Evolutionary conservation across 1,140 invertebrate genomes (phyloP), one percentile per base, ranked within the genome.

Genomic region (Drosophila varians): DNA sequence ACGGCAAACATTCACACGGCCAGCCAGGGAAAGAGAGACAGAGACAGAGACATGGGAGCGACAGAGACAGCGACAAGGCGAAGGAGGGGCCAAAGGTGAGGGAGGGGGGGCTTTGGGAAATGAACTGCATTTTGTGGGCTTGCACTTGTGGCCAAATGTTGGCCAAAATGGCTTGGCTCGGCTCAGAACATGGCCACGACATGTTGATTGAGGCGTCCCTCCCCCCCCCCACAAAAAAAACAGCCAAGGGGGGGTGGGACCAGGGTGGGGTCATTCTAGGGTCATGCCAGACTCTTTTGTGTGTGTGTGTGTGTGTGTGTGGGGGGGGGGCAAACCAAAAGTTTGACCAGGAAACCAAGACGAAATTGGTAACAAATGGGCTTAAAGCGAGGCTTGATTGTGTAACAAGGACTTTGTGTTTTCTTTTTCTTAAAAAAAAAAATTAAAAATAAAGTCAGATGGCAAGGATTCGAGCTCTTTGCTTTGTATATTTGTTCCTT

Each of bases 131-230:
- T 86, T 84, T 84, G 76, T 65, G 79, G 80, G 80, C 75, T 86
- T 86, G 80, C 82, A 80, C 75, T 84, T 84, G 80, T 84, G 80
- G 80, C 80, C 80, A 86, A 84, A 66, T 80, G 76, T 86, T 84
- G 80, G 80, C 72, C 76, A 84, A 74, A 60, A 72, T 72, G 80
- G 80, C 80, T 84, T 84, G 74, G 61, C 57, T 69, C 76, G 56
- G 54, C 53, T 60, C 47, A 76, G 79, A 64, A 78, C 79, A 75
- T 55, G 74, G 74, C 76, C 80, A 84, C 79, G 80, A 84, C 80
- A 84, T 79, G 80, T 86, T 84, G 80, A 84, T 84, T 80, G 82
- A 79, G 80, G 71, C 70, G 49, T 53, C 52, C 19, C 11, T 36
- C 16, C 16, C n/a, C n/a, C n/a, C n/a, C n/a, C n/a, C n/a, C n/a